Evolutionary conservation across 2,888 invertebrate genomes (phyloP), one percentile per base, ranked within the genome.

Genomic region (Adela reaumurella): DNA sequence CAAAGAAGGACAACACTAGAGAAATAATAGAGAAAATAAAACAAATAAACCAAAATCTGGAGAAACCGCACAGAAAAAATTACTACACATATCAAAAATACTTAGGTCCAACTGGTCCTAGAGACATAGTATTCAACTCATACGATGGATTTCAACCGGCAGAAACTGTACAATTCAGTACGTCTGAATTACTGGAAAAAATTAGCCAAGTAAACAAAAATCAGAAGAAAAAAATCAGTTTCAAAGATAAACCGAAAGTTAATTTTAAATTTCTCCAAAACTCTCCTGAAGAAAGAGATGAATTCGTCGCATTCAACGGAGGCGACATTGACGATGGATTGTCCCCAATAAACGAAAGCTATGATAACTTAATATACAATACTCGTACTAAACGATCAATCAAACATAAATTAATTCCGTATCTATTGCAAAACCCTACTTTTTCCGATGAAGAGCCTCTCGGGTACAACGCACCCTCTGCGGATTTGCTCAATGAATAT

Each of bases 1-100:
- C 56, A n/a, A 57, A 60, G 52, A 60, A 61, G 28, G 58, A 58
- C 2, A 59, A 55, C 28, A 65, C 68, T 4, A 62, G 58, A 60
- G 74, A 81, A 28, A 83, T 84, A 49, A 59, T 84, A 20, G 72
- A 80, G 41, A 83, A 82, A 65, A 84, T 84, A 52, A 74, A 72
- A 57, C 66, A 69, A 50, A 69, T 84, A 3, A 84, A 84, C 56
- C 68, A 73, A 45, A 70, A 70, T 17, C 54, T 77, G 3, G 60
- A 71, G 59, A 66, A 77, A 67, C 63, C 72, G 42, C 57, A 59
- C 19, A 60, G 62, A 52, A 63, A 62, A 49, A 65, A 64, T 35
- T 35, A 14, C 8, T 35, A 14, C 14, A 35, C 8, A 14, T 35
- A 14, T 14, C 8, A 35, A 8, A 35, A 35, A 11, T 35, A 35